Evolutionary conservation across 1,140 invertebrate genomes (phyloP), one percentile per base, ranked within the genome.

Genomic region (Diprion similis): DNA sequence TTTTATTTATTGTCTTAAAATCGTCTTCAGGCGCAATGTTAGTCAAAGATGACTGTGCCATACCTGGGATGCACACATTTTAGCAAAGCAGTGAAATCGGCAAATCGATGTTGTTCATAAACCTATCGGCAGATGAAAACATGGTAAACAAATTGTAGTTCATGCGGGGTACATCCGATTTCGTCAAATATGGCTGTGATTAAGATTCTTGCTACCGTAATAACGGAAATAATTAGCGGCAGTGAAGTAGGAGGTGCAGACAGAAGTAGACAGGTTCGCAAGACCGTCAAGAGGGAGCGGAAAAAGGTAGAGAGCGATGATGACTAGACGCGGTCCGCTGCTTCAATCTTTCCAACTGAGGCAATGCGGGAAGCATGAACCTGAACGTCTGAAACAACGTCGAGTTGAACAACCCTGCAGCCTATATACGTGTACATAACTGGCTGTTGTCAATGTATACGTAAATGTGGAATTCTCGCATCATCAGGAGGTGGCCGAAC

Each of bases 391-490:
- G 51, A 17, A 59, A 59, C 51, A 59, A 59, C 51, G 51, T 59
- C n/a, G 51, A 59, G 51, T 59, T 59, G 51, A 59, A 59, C 51
- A 59, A 59, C 51, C 51, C 51, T 59, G 51, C n/a, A 59, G 51
- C 51, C n/a, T 17, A 59, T 17, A 59, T 17, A 17, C 51, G n/a
- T 59, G n/a, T 17, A 59, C 51, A 59, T 17, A 59, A 17, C 51
- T 37, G 51, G 4, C 11, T 59, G 0, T 17, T 59, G 9, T 17
- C 7, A 15, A 59, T 13, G 3, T 59, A 59, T 59, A 59, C n/a
- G 51, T 37, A 37, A 37, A 37, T 37, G 24, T 3, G 24, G 24
- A 37, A 37, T 37, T 37, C 24, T 37, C 0, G 24, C 24, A 37
- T 37, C 24, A 37, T 37, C 24, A 37, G 24, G 2, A n/a, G n/a